Conservation (phyloP, 2,113 vertebrate species). For the Saguinus midas region DNA sequence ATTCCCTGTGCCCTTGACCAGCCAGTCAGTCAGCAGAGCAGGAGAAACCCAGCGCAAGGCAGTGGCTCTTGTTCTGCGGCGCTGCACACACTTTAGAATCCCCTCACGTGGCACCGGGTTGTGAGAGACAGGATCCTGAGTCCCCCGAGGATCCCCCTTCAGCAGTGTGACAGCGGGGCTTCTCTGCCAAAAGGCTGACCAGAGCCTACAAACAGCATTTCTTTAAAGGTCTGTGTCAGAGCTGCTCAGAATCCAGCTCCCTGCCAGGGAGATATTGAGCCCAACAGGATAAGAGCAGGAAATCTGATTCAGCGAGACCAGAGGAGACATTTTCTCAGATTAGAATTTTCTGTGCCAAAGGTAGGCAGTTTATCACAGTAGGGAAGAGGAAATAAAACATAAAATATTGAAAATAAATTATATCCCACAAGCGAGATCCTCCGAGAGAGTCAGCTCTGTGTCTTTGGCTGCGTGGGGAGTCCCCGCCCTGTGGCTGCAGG, state of each 20-base stretch:
- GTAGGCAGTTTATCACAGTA: conserved; percentile 64
- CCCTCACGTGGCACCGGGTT: rapidly evolving
- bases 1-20: not conserved
- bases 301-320: conserved; percentile 54
- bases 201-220: conserved; percentile 54
- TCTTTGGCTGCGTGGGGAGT: not conserved
- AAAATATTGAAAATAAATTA: conserved; percentile 65
- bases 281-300: conserved; percentile 49
- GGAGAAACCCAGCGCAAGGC: not conserved
- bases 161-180: not conserved
- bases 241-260: not conserved
- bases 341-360: conserved; percentile 62
- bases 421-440: conserved; percentile 40
- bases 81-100: not conserved
- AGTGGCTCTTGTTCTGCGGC: not conserved
- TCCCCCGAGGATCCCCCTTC: not conserved
- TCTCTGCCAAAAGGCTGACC: not conserved
- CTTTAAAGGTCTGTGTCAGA: conserved; percentile 32
- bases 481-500: not conserved
- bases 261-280: conserved; percentile 45
- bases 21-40: not conserved
- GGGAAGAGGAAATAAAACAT: conserved; percentile 51
- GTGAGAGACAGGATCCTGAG: not conserved
- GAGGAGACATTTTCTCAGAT: conserved; percentile 65
- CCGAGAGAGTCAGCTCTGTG: not conserved